These are phyloP conservation scores for Drosophila virilis DNA, from an alignment of 1,140 invertebrate species.

Conservation along the genomic window DNA sequence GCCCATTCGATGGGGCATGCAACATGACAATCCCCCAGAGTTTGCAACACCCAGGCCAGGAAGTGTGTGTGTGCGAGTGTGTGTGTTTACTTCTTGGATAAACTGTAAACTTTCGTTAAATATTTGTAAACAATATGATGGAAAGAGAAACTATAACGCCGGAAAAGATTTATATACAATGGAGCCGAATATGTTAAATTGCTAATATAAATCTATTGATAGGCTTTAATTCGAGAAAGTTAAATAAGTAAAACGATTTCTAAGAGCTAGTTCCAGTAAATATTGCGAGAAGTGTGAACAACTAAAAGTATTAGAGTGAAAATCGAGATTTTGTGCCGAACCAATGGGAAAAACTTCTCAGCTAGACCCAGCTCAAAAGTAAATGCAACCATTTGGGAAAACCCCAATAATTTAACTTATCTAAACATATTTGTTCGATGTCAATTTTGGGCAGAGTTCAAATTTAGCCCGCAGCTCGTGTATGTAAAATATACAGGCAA, in stretches of 20 bases:
- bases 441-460: too few species aligned
- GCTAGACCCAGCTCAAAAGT: too few species aligned
- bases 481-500: too few species aligned
- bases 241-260: not conserved
- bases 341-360: too few species aligned
- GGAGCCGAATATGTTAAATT: not conserved
- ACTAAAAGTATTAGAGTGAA: too few species aligned
- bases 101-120: constrained; percentile 65
- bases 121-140: constrained; percentile 61
- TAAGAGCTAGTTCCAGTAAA: too few species aligned
- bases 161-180: constrained; percentile 30
- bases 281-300: too few species aligned
- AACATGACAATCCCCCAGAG: constrained; percentile 33
- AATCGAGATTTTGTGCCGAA: too few species aligned
- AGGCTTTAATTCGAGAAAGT: not conserved
- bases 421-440: too few species aligned
- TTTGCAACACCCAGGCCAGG: constrained; percentile 28
- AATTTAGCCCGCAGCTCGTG: too few species aligned
- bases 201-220: not conserved
- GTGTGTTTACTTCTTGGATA: constrained; percentile 35
- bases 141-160: constrained; percentile 45
- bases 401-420: too few species aligned
- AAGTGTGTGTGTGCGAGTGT: constrained; percentile 10
- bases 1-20: not conserved
- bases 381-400: too few species aligned